phyloP scores from a whole-genome alignment of 2,888 invertebrate species.

The Rapana venosa region DNA sequence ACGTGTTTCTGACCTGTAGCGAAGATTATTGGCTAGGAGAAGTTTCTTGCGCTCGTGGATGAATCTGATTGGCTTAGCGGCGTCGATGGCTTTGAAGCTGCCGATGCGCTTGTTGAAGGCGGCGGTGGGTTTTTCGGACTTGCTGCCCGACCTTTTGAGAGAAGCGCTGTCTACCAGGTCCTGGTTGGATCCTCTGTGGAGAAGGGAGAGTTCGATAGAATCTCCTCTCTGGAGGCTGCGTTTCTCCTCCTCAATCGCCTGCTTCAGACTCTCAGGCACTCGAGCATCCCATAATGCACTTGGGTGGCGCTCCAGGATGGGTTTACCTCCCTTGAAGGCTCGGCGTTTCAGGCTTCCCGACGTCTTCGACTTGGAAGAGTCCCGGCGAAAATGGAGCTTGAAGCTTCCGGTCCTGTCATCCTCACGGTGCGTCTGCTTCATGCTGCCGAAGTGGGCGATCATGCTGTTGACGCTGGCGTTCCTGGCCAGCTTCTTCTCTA shows the following conservation, averaged over 20 bases:
- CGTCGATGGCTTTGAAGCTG: conserved; percentile 36
- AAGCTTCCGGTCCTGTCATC: conserved; percentile 33
- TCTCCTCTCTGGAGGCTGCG: not conserved
- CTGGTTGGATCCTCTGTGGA: not conserved
- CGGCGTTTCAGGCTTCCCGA: conserved; percentile 23
- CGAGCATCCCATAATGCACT: conserved; percentile 41
- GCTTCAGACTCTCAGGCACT: conserved; percentile 36
- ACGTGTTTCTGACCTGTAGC: conserved; percentile 38
- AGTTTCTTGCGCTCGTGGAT: conserved; percentile 40
- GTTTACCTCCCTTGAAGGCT: conserved; percentile 13
- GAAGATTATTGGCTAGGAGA: conserved; percentile 30
- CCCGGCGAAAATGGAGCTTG: conserved; percentile 11
- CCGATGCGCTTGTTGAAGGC: conserved; percentile 1
- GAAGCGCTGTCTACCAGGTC: not conserved
- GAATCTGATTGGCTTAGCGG: conserved; percentile 32
- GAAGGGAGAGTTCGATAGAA: not conserved
- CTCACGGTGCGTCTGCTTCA: not conserved
- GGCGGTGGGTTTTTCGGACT: not conserved
- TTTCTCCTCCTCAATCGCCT: conserved; percentile 25
- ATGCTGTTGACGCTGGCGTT: conserved; percentile 20
- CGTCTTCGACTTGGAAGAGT: conserved; percentile 7
- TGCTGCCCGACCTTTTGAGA: not conserved
- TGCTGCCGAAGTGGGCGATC: conserved; percentile 25
- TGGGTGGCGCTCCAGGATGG: conserved; percentile 40
- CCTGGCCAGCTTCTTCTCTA: conserved; percentile 14